Base-by-base conservation (phyloP, 1,140 invertebrate species). In the Penaeus japonicus region DNA sequence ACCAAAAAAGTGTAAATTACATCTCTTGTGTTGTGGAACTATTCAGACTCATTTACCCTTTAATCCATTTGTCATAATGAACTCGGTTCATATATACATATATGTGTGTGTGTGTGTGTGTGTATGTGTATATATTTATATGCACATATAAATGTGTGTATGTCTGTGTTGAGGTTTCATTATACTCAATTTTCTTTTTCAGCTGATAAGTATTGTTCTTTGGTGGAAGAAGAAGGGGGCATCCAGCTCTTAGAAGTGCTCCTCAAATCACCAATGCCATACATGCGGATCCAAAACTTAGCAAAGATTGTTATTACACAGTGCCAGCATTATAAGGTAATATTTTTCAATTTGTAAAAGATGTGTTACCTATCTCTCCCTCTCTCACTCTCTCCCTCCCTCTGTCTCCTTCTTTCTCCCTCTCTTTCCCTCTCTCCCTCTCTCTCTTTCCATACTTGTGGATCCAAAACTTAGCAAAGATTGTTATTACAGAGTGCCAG, bases 141-240 rank as follows among this genome's bases (percentile, higher is more conserved):
- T 79, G 30, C 75, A 81, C n/a, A 75, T 4, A 35, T 57, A 18
- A 24, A 35, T 32, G 59, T 15, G 30, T 90, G 47, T 47, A 0
- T 47, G 47, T 15, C 0, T 47, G 47, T 47, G 47, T 12, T 47
- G 4, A 12, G 10, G 47, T 47, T 3, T 39, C 17, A 35, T 20
- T 54, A 75, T 81, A 62, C 73, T 35, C 89, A 90, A 87, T 89
- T 89, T 91, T 70, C 90, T 62, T 89, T 93, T 94, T 89, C 92
- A 96, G 96, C 97, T 55, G 95, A 96, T 24, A 99, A 98, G 93
- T 99, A 99, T 93, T 99, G 97, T 92, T 93, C 93, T 81, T 93
- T 99, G 90, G 94, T 99, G 18, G 95, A 96, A 90, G 94, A 95
- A 77, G 98, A 99, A 94, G 96, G 96, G 82, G 98, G 98, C 1